Percentiles rank a stretch among this genome's conserved stretches.
Evolutionary conservation across 2,797 vertebrate genomes (phyloP).

Genomic region (Naso thynnoides): DNA sequence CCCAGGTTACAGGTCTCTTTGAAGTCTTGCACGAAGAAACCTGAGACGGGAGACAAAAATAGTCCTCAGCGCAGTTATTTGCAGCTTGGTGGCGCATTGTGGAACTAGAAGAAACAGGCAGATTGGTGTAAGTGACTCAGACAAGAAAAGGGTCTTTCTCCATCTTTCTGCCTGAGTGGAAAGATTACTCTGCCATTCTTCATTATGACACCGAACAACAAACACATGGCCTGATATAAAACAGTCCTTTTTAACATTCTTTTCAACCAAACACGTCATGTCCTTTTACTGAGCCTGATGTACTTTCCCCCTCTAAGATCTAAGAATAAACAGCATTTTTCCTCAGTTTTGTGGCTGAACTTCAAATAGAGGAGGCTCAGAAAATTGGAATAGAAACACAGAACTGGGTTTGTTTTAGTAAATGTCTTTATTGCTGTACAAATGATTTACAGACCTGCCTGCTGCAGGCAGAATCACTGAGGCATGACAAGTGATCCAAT

Average conservation of each 20-base stretch:
- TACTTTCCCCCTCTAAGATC: conserved; percentile 7
- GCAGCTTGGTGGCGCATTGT: conserved; percentile 52
- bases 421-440: conserved; percentile 46
- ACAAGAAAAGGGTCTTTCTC: conserved; percentile 29
- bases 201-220: conserved; percentile 40
- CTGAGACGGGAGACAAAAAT: conserved; percentile 60
- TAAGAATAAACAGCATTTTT: conserved; percentile 59
- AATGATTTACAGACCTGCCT: conserved; percentile 51
- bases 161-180: conserved; percentile 46
- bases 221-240: conserved; percentile 51
- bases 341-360: conserved; percentile 54
- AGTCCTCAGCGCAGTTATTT: conserved; percentile 48
- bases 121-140: conserved; percentile 46
- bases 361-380: conserved; percentile 39
- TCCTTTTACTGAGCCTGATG: conserved; percentile 37
- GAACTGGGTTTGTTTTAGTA: conserved; percentile 53
- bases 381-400: conserved; percentile 55
- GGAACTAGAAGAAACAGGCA: conserved; percentile 44
- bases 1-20: conserved; percentile 64
- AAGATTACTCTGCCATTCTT: conserved; percentile 34
- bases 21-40: conserved; percentile 67
- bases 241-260: conserved; percentile 34
- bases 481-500: background rate
- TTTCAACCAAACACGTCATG: conserved; percentile 24
- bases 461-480: conserved; percentile 21